These are phyloP conservation scores for Tragelaphus strepsiceros DNA, from an alignment of 2,113 vertebrate species.

Conservation along the genomic window DNA sequence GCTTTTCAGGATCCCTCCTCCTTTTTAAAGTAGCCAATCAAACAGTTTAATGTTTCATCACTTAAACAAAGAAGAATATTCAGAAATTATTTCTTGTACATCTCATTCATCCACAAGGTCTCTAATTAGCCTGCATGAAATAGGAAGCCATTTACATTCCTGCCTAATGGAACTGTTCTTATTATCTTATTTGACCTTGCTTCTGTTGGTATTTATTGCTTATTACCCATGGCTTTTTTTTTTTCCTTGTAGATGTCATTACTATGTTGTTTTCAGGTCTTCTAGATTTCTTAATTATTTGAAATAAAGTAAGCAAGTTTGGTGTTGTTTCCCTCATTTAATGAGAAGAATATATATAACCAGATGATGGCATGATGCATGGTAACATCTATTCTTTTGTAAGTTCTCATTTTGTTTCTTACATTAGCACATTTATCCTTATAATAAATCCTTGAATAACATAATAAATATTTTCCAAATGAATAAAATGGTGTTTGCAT, in stretches of 20 bases:
- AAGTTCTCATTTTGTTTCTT: neutral
- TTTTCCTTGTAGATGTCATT: neutral
- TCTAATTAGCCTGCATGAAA: constrained; percentile 36
- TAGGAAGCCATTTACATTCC: constrained; percentile 4
- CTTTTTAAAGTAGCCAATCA: constrained; percentile 30
- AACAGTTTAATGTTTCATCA: constrained; percentile 38
- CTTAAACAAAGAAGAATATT: constrained; percentile 57
- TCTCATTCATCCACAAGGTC: constrained; percentile 36
- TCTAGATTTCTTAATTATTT: neutral
- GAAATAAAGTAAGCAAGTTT: neutral
- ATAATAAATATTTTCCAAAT: neutral
- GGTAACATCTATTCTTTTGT: neutral
- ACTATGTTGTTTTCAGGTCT: neutral
- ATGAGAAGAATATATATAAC: neutral
- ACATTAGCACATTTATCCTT: neutral
- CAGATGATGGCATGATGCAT: neutral
- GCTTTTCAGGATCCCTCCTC: neutral
- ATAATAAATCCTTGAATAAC: neutral
- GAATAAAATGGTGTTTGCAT: neutral
- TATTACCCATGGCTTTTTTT: neutral
- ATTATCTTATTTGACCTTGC: constrained; percentile 34
- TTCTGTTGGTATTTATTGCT: neutral
- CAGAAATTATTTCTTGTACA: constrained; percentile 23
- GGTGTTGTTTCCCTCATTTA: neutral
- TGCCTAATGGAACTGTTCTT: neutral